phyloP scores from a whole-genome alignment of 2,113 vertebrate genomes.

The Leucopsar rothschildi region DNA sequence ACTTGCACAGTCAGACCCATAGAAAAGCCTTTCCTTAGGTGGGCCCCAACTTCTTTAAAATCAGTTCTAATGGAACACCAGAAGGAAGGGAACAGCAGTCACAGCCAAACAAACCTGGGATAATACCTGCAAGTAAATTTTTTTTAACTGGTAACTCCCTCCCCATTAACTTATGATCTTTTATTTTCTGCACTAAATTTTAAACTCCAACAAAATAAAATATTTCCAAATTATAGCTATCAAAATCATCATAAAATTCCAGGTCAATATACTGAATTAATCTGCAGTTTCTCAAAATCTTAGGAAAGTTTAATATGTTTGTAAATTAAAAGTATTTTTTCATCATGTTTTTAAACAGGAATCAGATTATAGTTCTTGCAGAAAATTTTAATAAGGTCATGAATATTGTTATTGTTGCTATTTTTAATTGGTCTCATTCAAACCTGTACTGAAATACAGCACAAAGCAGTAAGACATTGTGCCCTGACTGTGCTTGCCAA shows the following conservation, averaged over 20 bases:
- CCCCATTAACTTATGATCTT: neutral
- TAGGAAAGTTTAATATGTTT: neutral
- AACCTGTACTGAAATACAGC: neutral
- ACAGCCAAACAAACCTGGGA: neutral
- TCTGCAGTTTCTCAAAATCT: neutral
- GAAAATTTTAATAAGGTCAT: neutral
- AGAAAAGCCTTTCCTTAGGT: neutral
- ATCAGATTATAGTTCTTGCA: neutral
- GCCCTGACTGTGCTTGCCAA: neutral
- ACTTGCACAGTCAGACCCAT: neutral
- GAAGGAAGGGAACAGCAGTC: neutral
- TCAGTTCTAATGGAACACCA: neutral
- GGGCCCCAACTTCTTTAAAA: neutral
- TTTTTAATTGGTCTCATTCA: neutral
- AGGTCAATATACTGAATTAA: neutral
- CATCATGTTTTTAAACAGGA: neutral
- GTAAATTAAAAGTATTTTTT: neutral
- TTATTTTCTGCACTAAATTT: neutral
- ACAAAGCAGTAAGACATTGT: neutral
- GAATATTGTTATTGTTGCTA: neutral
- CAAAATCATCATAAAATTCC: neutral
- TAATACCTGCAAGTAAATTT: neutral
- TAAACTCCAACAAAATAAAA: neutral
- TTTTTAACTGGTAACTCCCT: neutral
- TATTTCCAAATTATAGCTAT: neutral